phyloP scores from a whole-genome alignment of 2,888 invertebrate genomes.

The Acleris cristana region DNA sequence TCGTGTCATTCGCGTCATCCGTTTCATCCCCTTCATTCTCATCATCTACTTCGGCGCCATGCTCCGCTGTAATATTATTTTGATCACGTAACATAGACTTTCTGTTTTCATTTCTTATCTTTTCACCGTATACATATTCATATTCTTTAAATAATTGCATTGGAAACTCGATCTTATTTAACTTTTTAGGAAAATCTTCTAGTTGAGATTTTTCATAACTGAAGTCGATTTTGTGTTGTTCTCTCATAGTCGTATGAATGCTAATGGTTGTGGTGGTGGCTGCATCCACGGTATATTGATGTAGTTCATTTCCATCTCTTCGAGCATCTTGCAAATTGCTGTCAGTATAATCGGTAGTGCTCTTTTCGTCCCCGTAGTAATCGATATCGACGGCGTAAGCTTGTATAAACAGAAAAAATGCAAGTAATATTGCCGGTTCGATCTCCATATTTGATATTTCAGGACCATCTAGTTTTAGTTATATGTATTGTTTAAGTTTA shows the following conservation, averaged over 20 bases:
- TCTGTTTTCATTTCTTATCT: neutral
- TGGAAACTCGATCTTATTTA: neutral
- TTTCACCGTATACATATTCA: constrained; percentile 50
- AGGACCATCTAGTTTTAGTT: constrained; percentile 23
- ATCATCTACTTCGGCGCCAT: neutral
- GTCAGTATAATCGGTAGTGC: neutral
- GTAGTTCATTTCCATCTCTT: constrained; percentile 29
- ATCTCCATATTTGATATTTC: constrained; percentile 15
- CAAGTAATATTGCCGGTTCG: constrained; percentile 16
- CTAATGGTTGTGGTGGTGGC: neutral
- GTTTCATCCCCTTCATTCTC: constrained; percentile 7
- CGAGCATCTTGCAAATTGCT: constrained; percentile 26
- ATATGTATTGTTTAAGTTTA: neutral
- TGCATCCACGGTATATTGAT: constrained; percentile 30
- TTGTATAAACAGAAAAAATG: constrained; percentile 40
- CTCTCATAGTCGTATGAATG: neutral
- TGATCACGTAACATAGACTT: neutral
- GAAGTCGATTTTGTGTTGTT: neutral
- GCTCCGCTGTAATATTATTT: neutral
- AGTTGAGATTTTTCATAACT: neutral
- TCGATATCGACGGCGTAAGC: constrained; percentile 48
- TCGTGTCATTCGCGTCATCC: constrained; percentile 10
- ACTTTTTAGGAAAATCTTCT: neutral
- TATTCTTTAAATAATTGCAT: constrained; percentile 45
- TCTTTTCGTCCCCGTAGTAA: constrained; percentile 46